Base-by-base conservation (phyloP, 1,140 invertebrate genomes). In the Heliconius congener region DNA sequence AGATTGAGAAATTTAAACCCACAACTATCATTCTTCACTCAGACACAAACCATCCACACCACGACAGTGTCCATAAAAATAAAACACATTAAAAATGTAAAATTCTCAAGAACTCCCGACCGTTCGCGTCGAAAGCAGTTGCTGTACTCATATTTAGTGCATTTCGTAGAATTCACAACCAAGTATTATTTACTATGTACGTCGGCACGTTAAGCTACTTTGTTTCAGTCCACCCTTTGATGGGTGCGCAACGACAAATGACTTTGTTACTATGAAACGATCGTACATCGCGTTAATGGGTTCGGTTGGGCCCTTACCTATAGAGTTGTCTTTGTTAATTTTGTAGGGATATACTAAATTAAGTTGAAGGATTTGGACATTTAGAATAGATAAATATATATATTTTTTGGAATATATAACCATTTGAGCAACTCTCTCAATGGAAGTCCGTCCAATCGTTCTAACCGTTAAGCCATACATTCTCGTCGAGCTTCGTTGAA, bases 241-340 rank as follows among this genome's bases (percentile, higher is more conserved):
- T 75, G 74, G 74, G 52, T 60, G 73, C 11, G 57, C 42, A 34
- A 57, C 52, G 74, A 75, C 74, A 75, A 75, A 75, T 75, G 74
- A 75, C 39, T 37, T 18, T 60, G 39, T 75, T 66, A 60, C 57
- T 27, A 13, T 66, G 57, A 66, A 66, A 60, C n/a, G 55, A n/a
- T 23, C 60, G 11, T 16, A 4, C 23, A 13, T 66, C 23, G 60
- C 27, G 11, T 27, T 66, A 30, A 27, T 66, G 57, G 23, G 19
- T 57, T 57, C 23, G n/a, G 19, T 23, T 23, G 55, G 16, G n/a
- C 3, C 3, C 27, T 57, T 23, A 57, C 55, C 6, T 27, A 66
- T 23, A 4, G 8, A 27, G 23, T 66, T 66, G 23, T 52, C 9
- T 66, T 27, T 27, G 9, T 66, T 13, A 27, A 66, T 66, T 66